Base-by-base conservation (phyloP, 2,888 invertebrate species). In the Cheilosia scutellata region DNA sequence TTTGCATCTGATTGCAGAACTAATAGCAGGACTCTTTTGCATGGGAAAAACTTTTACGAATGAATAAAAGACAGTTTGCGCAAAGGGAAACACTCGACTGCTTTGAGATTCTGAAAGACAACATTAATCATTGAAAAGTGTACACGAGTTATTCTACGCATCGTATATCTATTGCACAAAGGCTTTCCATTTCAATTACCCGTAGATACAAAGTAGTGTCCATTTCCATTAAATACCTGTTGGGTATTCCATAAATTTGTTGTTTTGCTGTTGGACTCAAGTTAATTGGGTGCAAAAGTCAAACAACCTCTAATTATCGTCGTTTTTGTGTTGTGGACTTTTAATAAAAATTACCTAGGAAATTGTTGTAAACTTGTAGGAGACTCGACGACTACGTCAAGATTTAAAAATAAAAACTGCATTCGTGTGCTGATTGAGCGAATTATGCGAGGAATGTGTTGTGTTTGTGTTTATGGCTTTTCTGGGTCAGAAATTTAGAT, bases 401-500 rank as follows among this genome's bases (percentile, higher is more conserved):
- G 71, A 57, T 25, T 44, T n/a, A 20, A 29, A 13, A 37, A 20
- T 6, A 31, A 51, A 47, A 77, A 55, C 44, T 40, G 77, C 72
- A 82, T 72, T 77, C 62, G 44, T 77, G 70, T 44, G 53, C 62
- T 71, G 78, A 78, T 78, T 78, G 77, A 76, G 71, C 70, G 62
- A 72, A 82, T 68, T 42, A 68, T 82, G 40, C 57, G 29, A 72
- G 62, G 72, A 78, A 83, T 77, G 62, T 55, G 65, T 53, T 44
- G 60, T 25, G 40, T n/a, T 44, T 7, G 62, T 74, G 51, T 66
- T 83, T 78, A 63, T 78, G 20, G 55, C 68, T 65, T 78, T 83
- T 83, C 74, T 83, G 66, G 72, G 83, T 83, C 83, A 83, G 49
- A 83, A 78, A 62, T 60, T 83, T 62, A 27, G 31, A 68, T 68